Conservation (phyloP, 2,113 vertebrate species). For the Tenebrosternarchus preto region DNA sequence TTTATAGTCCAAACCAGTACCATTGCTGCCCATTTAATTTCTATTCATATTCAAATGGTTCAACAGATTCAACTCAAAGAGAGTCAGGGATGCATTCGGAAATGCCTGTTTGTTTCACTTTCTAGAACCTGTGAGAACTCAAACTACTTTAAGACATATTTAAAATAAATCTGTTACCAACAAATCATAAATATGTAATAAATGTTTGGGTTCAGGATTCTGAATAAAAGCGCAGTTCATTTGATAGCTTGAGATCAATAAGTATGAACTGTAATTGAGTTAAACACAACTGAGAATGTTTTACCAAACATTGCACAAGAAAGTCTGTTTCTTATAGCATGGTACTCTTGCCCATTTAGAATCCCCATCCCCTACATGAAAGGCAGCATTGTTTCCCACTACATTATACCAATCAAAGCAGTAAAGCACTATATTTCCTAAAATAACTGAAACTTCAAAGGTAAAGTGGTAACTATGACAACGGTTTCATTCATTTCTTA, state of each 20-base stretch:
- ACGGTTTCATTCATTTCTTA: neutral
- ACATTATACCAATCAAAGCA: too few relatives aligned
- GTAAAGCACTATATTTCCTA: too few relatives aligned
- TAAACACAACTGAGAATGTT: neutral
- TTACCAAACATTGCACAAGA: too few relatives aligned
- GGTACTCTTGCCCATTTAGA: too few relatives aligned
- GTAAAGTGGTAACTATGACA: neutral
- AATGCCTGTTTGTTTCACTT: neutral
- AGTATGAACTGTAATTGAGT: neutral
- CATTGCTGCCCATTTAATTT: neutral
- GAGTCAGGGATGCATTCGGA: neutral
- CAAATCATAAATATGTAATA: neutral
- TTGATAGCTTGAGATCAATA: neutral
- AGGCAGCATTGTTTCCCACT: too few relatives aligned
- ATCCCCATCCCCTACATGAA: too few relatives aligned
- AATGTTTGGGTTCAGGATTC: neutral
- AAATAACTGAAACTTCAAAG: too few relatives aligned
- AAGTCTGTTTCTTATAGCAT: too few relatives aligned
- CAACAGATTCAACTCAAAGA: neutral
- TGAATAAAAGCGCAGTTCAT: too few relatives aligned
- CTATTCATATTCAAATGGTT: neutral
- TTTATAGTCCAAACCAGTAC: too few relatives aligned
- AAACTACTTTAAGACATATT: neutral
- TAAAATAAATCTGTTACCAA: neutral
- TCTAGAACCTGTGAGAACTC: neutral